Base-by-base conservation (phyloP, 2,113 vertebrate species). In the Mus spicilegus region DNA sequence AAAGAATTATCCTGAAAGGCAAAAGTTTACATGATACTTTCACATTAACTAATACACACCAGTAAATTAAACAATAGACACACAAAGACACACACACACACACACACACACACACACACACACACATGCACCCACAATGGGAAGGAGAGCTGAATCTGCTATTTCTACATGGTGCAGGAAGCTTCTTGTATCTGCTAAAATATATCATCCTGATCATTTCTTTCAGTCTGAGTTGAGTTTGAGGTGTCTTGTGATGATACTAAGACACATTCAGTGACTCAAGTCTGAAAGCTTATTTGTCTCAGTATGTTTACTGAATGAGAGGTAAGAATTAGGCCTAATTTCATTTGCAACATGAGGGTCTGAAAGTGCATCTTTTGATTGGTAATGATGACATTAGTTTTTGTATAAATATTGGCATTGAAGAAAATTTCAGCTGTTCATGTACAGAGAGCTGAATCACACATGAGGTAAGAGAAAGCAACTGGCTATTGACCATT, bases 281-380 rank as follows among this genome's bases (percentile, higher is more conserved):
- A 49, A 75, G 81, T 58, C 26, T 72, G 72, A 61, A 51, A 87
- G 67, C 22, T 78, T 72, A 93, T 90, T 96, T 91, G 72, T 42
- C 6, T 33, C 73, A 86, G 17, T 76, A 24, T n/a, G 87, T 24
- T 92, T 82, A 82, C 26, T 42, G 28, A 94, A 61, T 8, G 54
- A 95, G 24, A 93, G n/a, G n/a, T 87, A 88, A 92, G 73, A 46
- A 75, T 82, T 54, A 67, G 56, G 9, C 87, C 82, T 91, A 89
- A 95, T 97, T 82, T 92, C 51, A 94, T 89, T 80, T 89, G 82
- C 49, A 91, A 89, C 90, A 93, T 42, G 63, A 94, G 58, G 56
- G 94, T 67, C 13, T 87, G 8, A 33, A 94, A 91, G 56, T 91
- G 10, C 14, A 90, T 87, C 56, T 95, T 78, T 78, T 91, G 95